Evolutionary conservation across 2,113 vertebrate species (phyloP), one percentile per base, ranked within the genome.

Genomic region (Myotis brandtii): DNA sequence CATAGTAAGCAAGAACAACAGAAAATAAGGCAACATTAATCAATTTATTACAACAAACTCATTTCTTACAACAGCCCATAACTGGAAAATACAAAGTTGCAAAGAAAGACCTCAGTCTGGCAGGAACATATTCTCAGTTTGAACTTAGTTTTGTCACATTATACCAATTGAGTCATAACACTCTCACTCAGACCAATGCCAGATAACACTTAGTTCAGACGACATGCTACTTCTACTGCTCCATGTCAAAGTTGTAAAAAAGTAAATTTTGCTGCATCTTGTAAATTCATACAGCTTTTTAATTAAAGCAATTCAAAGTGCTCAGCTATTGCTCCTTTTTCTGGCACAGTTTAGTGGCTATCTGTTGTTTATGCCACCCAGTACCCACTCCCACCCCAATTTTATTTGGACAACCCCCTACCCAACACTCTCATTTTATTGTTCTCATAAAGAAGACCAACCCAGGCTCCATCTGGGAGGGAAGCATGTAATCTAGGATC

Each of bases 121-220:
- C 80, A 80, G 12, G n/a, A 72, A 21, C 11, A 20, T 14, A n/a
- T 30, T 81, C 69, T 75, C 73, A 86, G 32, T 54, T 89, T 32
- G 40, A 95, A 89, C 80, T 92, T 82, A 32, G 32, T 89, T 82
- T 90, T 37, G 83, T 80, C 91, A 86, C 50, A 52, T 88, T 80
- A 6, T 48, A 43, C 70, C 80, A 52, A 17, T 43, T 34, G 43
- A 56, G 79, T 91, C 67, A 62, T 34, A 89, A 37, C 30, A 56
- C 8, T 82, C 62, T 46, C 37, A n/a, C 54, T 87, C 69, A 75
- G 64, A 66, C 20, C 93, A 91, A 91, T 80, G 72, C 34, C 92
- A 93, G 32, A 48, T 89, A 72, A 46, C 66, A 52, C 43, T 81
- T 40, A 43, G 43, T 62, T 73, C 79, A 21, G 5, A n/a, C 5